phyloP scores from a whole-genome alignment of 2,797 vertebrate genomes.

The Limosa lapponica region DNA sequence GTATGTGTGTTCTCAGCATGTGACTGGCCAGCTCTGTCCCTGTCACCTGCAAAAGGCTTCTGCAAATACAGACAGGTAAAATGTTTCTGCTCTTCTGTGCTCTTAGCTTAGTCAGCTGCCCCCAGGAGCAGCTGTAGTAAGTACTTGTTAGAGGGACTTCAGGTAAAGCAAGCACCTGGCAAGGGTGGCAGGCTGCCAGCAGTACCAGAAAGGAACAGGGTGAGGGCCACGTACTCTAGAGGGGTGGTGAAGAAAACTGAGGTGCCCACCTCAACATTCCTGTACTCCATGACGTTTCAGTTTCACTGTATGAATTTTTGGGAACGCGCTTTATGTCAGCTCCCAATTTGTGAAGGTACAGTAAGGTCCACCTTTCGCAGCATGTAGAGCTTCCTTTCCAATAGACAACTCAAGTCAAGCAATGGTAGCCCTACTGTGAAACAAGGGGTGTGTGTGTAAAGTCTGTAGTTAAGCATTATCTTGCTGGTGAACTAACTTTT shows the following conservation, averaged over 20 bases:
- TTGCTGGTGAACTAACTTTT: neutral
- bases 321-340: neutral
- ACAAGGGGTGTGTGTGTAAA: neutral
- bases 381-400: neutral
- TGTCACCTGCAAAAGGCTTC: neutral
- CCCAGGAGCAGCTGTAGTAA: neutral
- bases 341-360: neutral
- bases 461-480: neutral
- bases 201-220: neutral
- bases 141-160: neutral
- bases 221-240: too few species aligned
- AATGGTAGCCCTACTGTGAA: neutral
- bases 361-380: neutral
- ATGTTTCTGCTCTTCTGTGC: neutral
- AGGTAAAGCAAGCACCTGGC: neutral
- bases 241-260: neutral
- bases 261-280: rapidly evolving
- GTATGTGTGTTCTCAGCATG: neutral
- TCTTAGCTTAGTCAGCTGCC: neutral
- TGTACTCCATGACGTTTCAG: neutral
- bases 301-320: neutral
- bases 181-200: neutral
- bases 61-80: neutral
- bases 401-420: neutral
- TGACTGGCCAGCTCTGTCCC: neutral